Conservation (phyloP, 2,113 vertebrate genomes). For the Salvelinus sp. region DNA sequence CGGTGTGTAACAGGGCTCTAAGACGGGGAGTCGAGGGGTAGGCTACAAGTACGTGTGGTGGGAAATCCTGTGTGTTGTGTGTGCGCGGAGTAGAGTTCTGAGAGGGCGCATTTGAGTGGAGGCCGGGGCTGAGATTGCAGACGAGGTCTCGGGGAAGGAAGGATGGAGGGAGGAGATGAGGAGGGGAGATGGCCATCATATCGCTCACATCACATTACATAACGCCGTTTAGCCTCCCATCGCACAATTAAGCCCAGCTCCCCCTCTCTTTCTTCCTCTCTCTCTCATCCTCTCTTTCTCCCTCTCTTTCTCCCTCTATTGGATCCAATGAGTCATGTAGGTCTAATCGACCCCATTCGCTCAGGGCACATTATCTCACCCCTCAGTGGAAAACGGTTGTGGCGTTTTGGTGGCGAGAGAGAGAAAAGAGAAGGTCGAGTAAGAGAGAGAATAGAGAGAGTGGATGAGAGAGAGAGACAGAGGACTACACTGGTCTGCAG, state of each 20-base stretch:
- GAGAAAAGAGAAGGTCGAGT: background rate
- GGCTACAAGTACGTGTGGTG: too few species aligned
- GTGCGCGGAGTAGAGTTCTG: background rate
- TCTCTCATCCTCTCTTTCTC: background rate
- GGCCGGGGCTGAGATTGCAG: background rate
- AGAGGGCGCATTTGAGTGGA: background rate
- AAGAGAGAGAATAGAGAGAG: background rate
- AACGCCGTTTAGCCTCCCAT: background rate
- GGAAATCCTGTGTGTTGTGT: background rate
- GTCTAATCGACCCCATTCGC: background rate
- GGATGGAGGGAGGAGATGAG: background rate
- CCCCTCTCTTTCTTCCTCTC: background rate
- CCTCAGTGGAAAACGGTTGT: background rate
- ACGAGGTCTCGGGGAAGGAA: background rate
- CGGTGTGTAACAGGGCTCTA: too few species aligned
- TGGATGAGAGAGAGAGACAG: too few species aligned
- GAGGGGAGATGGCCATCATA: background rate
- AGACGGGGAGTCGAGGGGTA: too few species aligned
- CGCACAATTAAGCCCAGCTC: background rate
- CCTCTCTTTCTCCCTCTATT: background rate
- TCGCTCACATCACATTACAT: background rate
- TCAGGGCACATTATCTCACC: background rate
- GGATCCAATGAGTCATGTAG: slow-evolving; percentile 2
- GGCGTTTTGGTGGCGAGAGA: background rate
- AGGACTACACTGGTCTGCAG: background rate